Percentiles rank a stretch among this genome's conserved stretches.
phyloP scores from a whole-genome alignment of 2,797 vertebrate species.

The Enteromius viviparus region DNA sequence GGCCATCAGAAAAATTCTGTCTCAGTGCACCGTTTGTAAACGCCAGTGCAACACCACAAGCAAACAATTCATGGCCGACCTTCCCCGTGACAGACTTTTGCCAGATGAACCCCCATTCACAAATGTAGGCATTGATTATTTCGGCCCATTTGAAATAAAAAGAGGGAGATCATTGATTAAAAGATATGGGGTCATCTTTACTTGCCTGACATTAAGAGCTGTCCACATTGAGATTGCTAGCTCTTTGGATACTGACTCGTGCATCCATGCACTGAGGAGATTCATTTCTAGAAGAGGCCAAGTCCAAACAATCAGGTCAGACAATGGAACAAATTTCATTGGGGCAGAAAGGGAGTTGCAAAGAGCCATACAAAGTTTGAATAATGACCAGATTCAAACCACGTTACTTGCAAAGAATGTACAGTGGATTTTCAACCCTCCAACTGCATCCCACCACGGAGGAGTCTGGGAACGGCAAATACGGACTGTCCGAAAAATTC shows the following conservation, averaged over 20 bases:
- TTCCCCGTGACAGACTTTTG: too few species aligned
- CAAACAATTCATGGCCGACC: too few species aligned
- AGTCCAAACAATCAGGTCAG: background rate
- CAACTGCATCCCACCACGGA: background rate
- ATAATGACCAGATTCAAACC: slow-evolving; percentile 22
- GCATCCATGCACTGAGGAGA: background rate
- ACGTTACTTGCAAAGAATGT: background rate
- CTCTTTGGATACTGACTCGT: background rate
- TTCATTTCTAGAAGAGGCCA: background rate
- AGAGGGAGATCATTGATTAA: background rate
- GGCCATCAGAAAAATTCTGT: too few species aligned
- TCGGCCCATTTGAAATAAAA: too few species aligned
- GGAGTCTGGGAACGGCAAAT: slow-evolving; percentile 29
- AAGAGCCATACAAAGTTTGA: background rate
- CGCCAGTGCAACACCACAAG: too few species aligned
- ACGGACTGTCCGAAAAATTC: background rate
- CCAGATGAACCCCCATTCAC: too few species aligned
- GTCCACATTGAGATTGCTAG: background rate
- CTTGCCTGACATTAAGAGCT: background rate
- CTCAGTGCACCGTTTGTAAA: too few species aligned
- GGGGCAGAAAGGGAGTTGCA: background rate
- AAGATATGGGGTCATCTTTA: slow-evolving; percentile 3
- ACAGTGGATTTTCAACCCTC: slow-evolving; percentile 19
- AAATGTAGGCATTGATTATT: too few species aligned
- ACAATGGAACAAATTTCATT: background rate